These are phyloP conservation scores for Salpingus planirostris DNA, from an alignment of 2,888 invertebrate species.

Conservation along the genomic window DNA sequence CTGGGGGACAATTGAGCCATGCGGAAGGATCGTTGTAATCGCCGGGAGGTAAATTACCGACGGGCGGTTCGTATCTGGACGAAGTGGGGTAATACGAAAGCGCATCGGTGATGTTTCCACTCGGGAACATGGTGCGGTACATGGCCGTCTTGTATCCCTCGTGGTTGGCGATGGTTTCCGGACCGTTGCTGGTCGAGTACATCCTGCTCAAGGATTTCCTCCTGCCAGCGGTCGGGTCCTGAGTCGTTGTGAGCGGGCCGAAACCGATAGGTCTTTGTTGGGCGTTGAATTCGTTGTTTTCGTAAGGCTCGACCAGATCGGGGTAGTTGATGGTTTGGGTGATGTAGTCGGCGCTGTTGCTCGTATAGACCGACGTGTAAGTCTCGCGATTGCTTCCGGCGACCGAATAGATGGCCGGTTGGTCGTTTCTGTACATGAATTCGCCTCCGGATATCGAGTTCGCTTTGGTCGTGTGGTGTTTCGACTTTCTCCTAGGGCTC, in stretches of 20 bases:
- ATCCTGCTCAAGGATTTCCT: slow-evolving; percentile 49
- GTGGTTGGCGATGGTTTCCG: slow-evolving; percentile 52
- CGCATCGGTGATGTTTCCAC: slow-evolving; percentile 68
- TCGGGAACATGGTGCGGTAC: slow-evolving; percentile 61
- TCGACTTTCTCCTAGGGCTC: slow-evolving; percentile 44
- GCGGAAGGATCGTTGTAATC: slow-evolving; percentile 51
- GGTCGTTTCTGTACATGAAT: slow-evolving; percentile 44
- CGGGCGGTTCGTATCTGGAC: slow-evolving; percentile 48
- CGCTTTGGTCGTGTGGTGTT: slow-evolving; percentile 32
- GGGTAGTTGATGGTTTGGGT: slow-evolving; percentile 58
- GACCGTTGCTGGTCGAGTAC: slow-evolving; percentile 45
- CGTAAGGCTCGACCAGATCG: slow-evolving; percentile 56
- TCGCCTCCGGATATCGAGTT: slow-evolving; percentile 37
- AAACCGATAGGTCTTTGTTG: slow-evolving; percentile 44
- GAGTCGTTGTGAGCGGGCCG: too few species aligned
- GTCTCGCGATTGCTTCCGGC: slow-evolving; percentile 62
- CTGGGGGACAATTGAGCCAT: slow-evolving; percentile 46
- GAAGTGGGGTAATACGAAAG: slow-evolving; percentile 74
- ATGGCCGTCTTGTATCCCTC: slow-evolving; percentile 56
- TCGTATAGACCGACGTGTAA: slow-evolving; percentile 67
- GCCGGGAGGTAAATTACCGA: slow-evolving; percentile 45
- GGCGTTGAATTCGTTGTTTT: slow-evolving; percentile 42
- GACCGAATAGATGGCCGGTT: slow-evolving; percentile 66
- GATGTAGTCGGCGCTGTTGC: slow-evolving; percentile 52
- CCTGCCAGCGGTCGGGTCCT: slow-evolving; percentile 21